A percentile compares a stretch with the other conserved stretches of the same genome.
These are phyloP conservation scores for Hyperoodon ampullatus DNA, from an alignment of 2,113 vertebrate genomes.

Conservation along the genomic window DNA sequence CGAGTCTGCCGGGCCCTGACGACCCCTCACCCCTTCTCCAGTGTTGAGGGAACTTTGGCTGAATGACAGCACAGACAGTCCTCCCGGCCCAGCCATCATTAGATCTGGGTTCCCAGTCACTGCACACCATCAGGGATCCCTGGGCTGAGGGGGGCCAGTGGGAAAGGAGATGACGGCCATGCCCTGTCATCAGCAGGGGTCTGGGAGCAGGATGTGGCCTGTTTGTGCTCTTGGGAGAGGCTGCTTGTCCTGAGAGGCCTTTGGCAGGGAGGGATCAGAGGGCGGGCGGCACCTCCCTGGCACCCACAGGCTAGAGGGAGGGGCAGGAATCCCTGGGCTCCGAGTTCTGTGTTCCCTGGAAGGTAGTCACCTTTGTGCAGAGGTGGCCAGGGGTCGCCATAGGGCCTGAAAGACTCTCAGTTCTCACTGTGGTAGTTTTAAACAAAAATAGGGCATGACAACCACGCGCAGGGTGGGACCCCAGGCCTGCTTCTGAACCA, in stretches of 20 bases:
- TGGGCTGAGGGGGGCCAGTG: neutral
- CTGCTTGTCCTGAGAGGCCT: neutral
- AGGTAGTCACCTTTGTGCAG: neutral
- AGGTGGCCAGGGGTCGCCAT: neutral
- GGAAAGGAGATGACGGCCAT: neutral
- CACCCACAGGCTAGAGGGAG: neutral
- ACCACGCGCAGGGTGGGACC: fast-evolving
- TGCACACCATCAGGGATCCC: neutral
- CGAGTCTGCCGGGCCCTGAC: fast-evolving
- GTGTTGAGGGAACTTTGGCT: neutral
- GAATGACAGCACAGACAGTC: neutral
- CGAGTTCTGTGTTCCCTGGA: neutral
- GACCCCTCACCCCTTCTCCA: neutral
- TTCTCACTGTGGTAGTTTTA: neutral
- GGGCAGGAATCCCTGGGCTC: neutral
- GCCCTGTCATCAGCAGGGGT: neutral
- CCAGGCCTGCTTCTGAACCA: neutral
- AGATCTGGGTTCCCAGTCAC: neutral
- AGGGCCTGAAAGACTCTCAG: neutral
- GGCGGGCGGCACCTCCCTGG: neutral
- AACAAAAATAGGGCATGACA: neutral
- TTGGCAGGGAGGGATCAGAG: neutral
- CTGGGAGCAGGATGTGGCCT: neutral
- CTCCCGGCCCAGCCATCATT: neutral
- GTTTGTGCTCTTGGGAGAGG: neutral